These are phyloP conservation scores for Ascaphus truei DNA, from an alignment of 2,113 vertebrate genomes.

Conservation along the genomic window DNA sequence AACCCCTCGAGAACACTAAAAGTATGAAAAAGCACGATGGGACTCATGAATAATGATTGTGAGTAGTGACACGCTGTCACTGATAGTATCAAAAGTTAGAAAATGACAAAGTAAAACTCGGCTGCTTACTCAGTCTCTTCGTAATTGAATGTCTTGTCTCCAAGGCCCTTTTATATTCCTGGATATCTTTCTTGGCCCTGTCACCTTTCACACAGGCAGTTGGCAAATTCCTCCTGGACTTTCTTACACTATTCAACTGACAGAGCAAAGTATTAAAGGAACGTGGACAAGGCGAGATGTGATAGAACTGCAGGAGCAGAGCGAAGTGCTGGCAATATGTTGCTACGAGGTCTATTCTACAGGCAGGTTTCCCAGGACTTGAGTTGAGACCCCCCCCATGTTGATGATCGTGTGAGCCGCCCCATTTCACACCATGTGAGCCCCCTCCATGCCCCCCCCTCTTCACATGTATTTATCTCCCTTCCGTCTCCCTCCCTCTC, in stretches of 20 bases:
- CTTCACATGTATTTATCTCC: no score
- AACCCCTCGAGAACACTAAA: conserved; percentile 2
- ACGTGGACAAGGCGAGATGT: no score
- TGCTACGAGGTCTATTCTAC: no score
- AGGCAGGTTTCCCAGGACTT: no score
- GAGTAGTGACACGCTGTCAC: neutral
- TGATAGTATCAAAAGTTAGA: conserved; percentile 19
- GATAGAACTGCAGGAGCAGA: no score
- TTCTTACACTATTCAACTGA: neutral
- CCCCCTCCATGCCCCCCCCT: no score
- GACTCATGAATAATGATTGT: conserved; percentile 24
- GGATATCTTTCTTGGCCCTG: neutral
- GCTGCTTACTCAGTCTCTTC: neutral
- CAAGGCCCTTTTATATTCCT: neutral
- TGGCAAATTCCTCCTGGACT: neutral
- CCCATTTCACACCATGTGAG: no score
- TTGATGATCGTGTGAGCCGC: no score
- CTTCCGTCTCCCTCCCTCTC: no score
- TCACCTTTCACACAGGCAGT: conserved; percentile 5
- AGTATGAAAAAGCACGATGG: neutral
- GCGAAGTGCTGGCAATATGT: no score
- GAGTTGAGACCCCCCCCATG: no score
- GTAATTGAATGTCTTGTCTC: conserved; percentile 12
- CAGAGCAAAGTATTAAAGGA: conserved; percentile 10
- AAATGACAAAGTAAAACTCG: neutral